These are phyloP conservation scores for Chlorodrepanis virens DNA, from an alignment of 2,113 vertebrate genomes.

Conservation along the genomic window DNA sequence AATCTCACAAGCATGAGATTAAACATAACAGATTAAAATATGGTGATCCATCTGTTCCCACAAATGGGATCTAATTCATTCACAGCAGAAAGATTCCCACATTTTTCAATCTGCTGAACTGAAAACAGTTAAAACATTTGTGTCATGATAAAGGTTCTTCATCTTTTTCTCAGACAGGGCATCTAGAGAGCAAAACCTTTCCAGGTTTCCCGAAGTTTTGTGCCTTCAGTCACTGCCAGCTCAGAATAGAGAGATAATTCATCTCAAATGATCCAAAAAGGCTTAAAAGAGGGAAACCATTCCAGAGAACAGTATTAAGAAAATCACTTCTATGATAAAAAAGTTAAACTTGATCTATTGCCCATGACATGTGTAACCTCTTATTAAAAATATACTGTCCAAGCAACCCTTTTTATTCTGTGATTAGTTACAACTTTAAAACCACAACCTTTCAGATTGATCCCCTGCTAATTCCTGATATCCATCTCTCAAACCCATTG, in stretches of 20 bases:
- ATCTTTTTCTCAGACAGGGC: not conserved
- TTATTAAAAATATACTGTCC: not conserved
- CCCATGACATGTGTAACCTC: accelerated
- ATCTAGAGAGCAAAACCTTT: not conserved
- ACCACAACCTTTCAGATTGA: not conserved
- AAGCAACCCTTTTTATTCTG: not conserved
- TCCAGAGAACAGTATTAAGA: not conserved
- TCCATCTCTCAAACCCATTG: not conserved
- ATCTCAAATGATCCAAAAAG: not conserved
- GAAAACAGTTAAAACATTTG: not conserved
- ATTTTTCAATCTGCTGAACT: not conserved
- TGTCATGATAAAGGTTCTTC: not conserved
- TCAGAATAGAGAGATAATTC: not conserved
- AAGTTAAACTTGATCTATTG: not conserved
- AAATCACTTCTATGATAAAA: not conserved
- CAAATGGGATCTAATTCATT: not conserved
- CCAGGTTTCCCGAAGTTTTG: not conserved
- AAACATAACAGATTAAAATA: not conserved
- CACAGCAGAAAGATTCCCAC: not conserved
- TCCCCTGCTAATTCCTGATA: not conserved
- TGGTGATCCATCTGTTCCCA: not conserved
- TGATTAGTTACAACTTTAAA: not conserved
- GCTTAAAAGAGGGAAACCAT: not conserved
- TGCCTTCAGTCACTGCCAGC: not conserved
- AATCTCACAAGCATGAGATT: not conserved